These are phyloP conservation scores for Bhutanitis thaidina DNA, from an alignment of 2,888 invertebrate species.

Conservation along the genomic window DNA sequence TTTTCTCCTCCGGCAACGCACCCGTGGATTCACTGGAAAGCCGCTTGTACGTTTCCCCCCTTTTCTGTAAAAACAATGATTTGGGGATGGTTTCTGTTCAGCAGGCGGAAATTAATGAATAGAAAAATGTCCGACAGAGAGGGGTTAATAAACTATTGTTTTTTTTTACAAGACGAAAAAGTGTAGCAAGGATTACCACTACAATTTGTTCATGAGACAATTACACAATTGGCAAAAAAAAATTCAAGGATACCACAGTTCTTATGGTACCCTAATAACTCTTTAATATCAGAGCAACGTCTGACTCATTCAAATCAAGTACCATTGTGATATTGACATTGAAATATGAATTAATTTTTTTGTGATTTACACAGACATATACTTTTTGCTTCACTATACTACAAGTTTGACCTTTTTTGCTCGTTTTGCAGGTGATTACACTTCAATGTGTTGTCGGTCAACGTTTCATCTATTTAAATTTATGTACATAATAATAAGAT, in stretches of 20 bases:
- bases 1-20: too few species aligned
- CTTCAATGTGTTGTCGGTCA: not conserved
- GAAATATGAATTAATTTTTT: constrained; percentile 20
- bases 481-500: constrained; percentile 6
- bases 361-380: not conserved
- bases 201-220: too few species aligned
- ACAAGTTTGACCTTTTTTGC: constrained; percentile 1
- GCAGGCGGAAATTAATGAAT: too few species aligned
- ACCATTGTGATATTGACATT: constrained; percentile 21
- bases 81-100: too few species aligned
- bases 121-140: too few species aligned
- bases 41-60: too few species aligned
- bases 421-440: not conserved
- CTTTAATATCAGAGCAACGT: constrained; percentile 1
- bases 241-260: not conserved
- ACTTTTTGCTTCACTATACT: not conserved
- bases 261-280: constrained; percentile 6
- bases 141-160: too few species aligned
- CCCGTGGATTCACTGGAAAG: too few species aligned
- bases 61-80: too few species aligned
- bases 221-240: not conserved
- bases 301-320: constrained; percentile 10
- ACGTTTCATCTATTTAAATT: constrained; percentile 8
- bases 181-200: too few species aligned
- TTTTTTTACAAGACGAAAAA: too few species aligned